phyloP scores from a whole-genome alignment of 2,888 invertebrate genomes.

The Xestobium rufovillosum region DNA sequence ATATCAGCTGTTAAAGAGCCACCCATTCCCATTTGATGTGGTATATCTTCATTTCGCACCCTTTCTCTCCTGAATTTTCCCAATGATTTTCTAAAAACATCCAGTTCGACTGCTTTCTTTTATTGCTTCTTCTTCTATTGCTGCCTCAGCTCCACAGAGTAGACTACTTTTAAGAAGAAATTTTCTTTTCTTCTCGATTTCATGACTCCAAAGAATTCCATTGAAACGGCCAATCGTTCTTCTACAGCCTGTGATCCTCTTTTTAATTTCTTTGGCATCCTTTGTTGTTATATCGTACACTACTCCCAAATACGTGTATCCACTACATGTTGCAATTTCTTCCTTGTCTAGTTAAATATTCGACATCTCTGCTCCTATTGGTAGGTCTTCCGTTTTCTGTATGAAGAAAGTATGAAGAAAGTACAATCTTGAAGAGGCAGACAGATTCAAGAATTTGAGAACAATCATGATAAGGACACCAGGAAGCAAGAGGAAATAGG shows the following conservation, averaged over 20 bases:
- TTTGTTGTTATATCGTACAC: constrained; percentile 7
- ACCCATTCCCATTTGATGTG: constrained; percentile 7
- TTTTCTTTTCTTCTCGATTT: constrained; percentile 11
- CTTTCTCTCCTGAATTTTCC: constrained; percentile 13
- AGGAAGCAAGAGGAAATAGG: too few relatives aligned
- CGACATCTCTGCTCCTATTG: neutral
- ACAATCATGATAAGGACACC: too few relatives aligned
- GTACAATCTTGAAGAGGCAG: too few relatives aligned
- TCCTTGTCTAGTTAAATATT: too few relatives aligned
- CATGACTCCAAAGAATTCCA: constrained; percentile 9
- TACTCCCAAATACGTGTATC: constrained; percentile 10
- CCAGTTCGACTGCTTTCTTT: constrained; percentile 13
- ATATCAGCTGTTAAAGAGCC: constrained; percentile 6
- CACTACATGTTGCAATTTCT: too few relatives aligned
- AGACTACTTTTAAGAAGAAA: constrained; percentile 10
- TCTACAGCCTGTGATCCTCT: constrained; percentile 8
- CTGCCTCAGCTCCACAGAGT: constrained; percentile 14
- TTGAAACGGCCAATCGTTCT: constrained; percentile 13
- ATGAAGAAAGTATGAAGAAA: too few relatives aligned
- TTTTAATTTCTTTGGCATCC: constrained; percentile 11
- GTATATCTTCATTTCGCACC: constrained; percentile 8
- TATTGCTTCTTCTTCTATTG: constrained; percentile 10
- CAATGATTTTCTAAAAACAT: constrained; percentile 12
- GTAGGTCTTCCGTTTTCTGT: constrained; percentile 10
- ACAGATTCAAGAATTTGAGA: too few relatives aligned